Evolutionary conservation across 2,888 invertebrate species (phyloP).

Genomic region (Zelleria hepariella): DNA sequence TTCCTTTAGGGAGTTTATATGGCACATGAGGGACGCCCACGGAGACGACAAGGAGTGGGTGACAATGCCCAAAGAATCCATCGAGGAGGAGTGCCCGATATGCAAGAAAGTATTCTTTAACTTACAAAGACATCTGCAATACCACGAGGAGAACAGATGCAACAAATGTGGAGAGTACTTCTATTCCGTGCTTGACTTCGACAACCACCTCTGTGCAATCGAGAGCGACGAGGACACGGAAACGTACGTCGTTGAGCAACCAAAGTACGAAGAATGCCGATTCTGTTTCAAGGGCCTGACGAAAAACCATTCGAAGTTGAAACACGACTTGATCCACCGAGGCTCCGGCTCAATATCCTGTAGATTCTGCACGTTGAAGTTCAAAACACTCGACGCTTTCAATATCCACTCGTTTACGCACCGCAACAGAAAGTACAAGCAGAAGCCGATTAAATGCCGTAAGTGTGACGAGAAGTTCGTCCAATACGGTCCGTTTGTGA

Average conservation of each 20-base stretch:
- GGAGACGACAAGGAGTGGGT: constrained; percentile 63
- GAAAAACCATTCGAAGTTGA: constrained; percentile 37
- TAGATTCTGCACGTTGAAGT: constrained; percentile 58
- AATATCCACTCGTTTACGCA: constrained; percentile 65
- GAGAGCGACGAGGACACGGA: constrained; percentile 54
- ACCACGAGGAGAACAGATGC: constrained; percentile 63
- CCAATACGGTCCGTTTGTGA: constrained; percentile 58
- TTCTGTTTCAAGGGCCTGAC: constrained; percentile 66
- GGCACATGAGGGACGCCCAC: constrained; percentile 60
- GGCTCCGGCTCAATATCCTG: constrained; percentile 62
- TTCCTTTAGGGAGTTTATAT: constrained; percentile 65
- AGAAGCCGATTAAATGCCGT: constrained; percentile 56
- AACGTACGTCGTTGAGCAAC: constrained; percentile 19
- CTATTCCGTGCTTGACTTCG: constrained; percentile 46
- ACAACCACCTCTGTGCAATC: constrained; percentile 57
- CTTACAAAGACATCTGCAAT: constrained; percentile 51
- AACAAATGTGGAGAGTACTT: constrained; percentile 65
- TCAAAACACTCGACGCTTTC: constrained; percentile 63
- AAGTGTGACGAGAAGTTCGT: constrained; percentile 57
- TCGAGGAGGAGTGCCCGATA: constrained; percentile 52
- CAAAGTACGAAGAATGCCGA: constrained; percentile 52
- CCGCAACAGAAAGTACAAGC: constrained; percentile 56
- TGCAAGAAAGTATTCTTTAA: constrained; percentile 60
- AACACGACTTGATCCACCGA: constrained; percentile 51
- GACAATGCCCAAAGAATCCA: constrained; percentile 51